These are phyloP conservation scores for Arrhopalites spinosus DNA, from an alignment of 2,888 invertebrate genomes.

Conservation along the genomic window DNA sequence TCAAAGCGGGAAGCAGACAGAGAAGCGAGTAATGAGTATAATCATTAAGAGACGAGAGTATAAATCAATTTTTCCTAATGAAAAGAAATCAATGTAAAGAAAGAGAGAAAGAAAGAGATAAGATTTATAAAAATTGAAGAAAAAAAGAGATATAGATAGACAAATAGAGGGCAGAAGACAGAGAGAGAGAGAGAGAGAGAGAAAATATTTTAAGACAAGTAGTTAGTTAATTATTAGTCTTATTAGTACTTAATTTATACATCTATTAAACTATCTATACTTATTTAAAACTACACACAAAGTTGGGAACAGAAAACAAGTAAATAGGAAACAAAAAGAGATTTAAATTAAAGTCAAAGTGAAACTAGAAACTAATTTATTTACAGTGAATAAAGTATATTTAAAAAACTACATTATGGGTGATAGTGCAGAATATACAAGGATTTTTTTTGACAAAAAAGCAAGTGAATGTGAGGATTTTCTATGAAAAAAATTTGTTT, in stretches of 20 bases:
- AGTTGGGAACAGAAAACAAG: not conserved
- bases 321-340: not conserved
- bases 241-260: not conserved
- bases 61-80: too few relatives aligned
- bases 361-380: not conserved
- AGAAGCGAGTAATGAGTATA: constrained; percentile 12
- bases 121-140: too few relatives aligned
- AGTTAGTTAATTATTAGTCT: not conserved
- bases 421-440: not conserved
- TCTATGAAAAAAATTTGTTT: not conserved
- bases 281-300: not conserved
- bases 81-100: not conserved
- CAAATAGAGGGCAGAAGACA: not conserved
- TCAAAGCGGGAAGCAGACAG: constrained; percentile 21
- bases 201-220: not conserved
- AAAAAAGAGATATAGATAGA: constrained; percentile 7
- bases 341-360: not conserved
- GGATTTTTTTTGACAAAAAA: not conserved
- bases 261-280: not conserved
- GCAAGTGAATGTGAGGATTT: constrained; percentile 8
- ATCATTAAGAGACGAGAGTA: too few relatives aligned
- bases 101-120: constrained; percentile 15
- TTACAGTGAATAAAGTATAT: not conserved
- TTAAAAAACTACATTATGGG: not conserved
- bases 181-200: not conserved